These are phyloP conservation scores for Eclectus roratus DNA, from an alignment of 2,113 vertebrate genomes.

Conservation along the genomic window DNA sequence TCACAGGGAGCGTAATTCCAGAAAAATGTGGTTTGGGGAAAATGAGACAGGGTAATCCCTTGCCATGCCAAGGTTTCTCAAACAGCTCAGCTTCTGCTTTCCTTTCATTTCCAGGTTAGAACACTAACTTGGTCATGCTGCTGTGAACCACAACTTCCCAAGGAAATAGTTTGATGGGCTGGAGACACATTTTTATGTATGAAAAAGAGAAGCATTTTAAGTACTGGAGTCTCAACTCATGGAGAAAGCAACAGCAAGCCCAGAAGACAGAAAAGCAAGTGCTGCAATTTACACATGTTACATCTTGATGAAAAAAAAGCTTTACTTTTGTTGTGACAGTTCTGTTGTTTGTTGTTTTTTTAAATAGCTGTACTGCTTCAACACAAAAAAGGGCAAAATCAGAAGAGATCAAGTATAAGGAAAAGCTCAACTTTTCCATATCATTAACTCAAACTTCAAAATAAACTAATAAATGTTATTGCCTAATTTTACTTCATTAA, in stretches of 20 bases:
- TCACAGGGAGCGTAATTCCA: constrained; percentile 10
- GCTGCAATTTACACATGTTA: not conserved
- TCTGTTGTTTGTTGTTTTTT: not conserved
- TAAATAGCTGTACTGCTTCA: not conserved
- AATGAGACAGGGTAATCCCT: constrained; percentile 47
- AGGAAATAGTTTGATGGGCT: constrained; percentile 28
- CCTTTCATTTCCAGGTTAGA: constrained; percentile 42
- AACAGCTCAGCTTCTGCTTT: constrained; percentile 26
- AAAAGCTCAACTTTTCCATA: not conserved
- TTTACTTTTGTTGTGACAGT: not conserved
- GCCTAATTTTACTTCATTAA: not conserved
- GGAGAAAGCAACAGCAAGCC: not conserved
- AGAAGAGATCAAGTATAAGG: not conserved
- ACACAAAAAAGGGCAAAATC: not conserved
- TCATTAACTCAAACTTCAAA: not conserved
- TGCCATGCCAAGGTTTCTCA: constrained; percentile 23
- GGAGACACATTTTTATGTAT: not conserved
- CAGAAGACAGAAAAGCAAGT: not conserved
- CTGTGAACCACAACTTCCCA: constrained; percentile 25
- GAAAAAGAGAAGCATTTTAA: not conserved
- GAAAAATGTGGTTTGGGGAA: constrained; percentile 53
- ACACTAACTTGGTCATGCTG: not conserved
- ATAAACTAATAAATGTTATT: not conserved
- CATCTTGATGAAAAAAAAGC: not conserved
- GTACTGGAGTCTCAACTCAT: not conserved